Evolutionary conservation across 1,140 invertebrate species (phyloP).

Genomic region (Pantala flavescens): DNA sequence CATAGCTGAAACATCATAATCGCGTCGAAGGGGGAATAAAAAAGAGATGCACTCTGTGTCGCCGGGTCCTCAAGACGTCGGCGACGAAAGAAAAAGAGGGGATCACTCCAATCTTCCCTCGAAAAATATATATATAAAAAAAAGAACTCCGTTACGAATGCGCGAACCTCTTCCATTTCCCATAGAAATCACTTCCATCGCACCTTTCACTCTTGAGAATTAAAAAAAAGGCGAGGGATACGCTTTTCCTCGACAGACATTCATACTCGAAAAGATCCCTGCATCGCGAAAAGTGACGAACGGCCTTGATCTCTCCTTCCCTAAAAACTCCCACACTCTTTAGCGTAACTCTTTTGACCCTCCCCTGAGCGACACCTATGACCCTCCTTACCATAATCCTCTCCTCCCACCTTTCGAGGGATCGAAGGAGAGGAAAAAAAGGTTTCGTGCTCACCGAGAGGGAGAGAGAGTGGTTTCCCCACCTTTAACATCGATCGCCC

Average conservation of each 20-base stretch:
- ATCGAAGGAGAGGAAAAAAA: neutral
- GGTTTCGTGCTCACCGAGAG: neutral
- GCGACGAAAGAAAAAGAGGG: neutral
- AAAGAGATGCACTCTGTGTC: no score
- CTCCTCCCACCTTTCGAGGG: neutral
- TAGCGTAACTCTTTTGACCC: no score
- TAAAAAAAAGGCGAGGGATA: constrained; percentile 2
- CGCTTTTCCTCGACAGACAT: neutral
- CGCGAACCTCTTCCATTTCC: neutral
- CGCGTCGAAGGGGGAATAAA: no score
- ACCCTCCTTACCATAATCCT: neutral
- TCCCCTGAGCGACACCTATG: neutral
- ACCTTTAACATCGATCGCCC: neutral
- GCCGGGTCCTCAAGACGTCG: neutral
- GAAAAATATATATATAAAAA: no score
- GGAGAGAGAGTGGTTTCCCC: neutral
- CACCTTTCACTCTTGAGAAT: neutral
- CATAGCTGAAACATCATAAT: no score
- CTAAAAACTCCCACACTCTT: neutral
- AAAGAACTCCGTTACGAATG: no score
- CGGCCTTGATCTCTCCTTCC: neutral
- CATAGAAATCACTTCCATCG: neutral
- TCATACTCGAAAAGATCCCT: neutral
- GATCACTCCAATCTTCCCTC: no score
- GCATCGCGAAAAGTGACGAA: neutral